Base-by-base conservation (phyloP, 2,888 invertebrate genomes). In the Chalcosyrphus nemorum region DNA sequence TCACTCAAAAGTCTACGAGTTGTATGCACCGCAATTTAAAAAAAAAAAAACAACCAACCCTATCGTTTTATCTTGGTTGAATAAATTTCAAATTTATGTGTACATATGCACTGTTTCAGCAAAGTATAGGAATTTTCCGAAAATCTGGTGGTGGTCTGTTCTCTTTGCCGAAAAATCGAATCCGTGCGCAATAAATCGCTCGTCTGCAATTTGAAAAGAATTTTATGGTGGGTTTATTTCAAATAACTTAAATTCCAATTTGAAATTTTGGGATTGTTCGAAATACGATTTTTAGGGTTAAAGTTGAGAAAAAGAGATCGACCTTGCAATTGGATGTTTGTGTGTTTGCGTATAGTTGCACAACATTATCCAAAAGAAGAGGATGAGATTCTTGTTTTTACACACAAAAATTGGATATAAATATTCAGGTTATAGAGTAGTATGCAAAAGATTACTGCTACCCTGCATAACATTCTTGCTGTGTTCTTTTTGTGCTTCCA, bases 141-240 rank as follows among this genome's bases (percentile, higher is more conserved):
- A 52, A 52, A 52, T 66, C 41, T 66, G 52, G 24, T 24, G 41
- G 41, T 43, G 32, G 65, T 41, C 29, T 19, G 5, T 35, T 41
- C 15, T 7, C 15, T 43, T 54, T 24, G 0, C 17, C 29, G 35
- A 17, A 4, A 52, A 59, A 61, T 57, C 50, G 41, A 65, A 65
- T 65, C 21, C 17, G 29, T 74, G 63, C 35, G 29, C 35, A 52
- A 38, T 32, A 75, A 75, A 66, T 57, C 29, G 65, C 7, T 65
- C 56, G 35, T 17, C 65, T 65, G 56, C 32, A 66, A 41, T 47
- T 54, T 75, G 27, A 65, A 45, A 66, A 41, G 50, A 47, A 24
- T 75, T 57, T 66, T 47, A 66, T 66, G 66, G 47, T 50, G 24
- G 54, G 63, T 74, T 74, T 74, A 57, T 56, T 56, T 57, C 50